phyloP scores from a whole-genome alignment of 2,113 vertebrate genomes.

The Loxodonta africana region DNA sequence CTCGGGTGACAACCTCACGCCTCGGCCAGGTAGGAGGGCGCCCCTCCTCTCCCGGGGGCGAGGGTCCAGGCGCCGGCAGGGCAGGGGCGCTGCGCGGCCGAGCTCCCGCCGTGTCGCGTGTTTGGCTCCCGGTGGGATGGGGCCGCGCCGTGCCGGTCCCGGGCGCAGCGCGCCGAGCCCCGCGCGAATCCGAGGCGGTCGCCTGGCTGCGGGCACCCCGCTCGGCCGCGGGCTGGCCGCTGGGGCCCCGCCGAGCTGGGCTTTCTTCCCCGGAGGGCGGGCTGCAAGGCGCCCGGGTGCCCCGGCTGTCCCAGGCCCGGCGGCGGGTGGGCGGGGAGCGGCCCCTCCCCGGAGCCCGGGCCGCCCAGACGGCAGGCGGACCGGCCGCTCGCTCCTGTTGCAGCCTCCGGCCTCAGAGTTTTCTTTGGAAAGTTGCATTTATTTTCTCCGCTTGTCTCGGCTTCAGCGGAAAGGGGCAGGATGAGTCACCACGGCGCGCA shows the following conservation, averaged over 20 bases:
- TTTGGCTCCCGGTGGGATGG: conserved; percentile 40
- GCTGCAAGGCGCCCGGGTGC: background rate
- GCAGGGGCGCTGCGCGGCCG: background rate
- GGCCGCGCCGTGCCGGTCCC: conserved; percentile 57
- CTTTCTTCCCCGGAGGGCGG: background rate
- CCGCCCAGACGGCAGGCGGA: background rate
- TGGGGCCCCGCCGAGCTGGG: background rate
- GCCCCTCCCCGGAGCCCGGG: background rate
- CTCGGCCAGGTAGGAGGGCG: conserved; percentile 70
- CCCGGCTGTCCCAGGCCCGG: background rate
- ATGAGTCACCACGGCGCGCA: conserved; percentile 80
- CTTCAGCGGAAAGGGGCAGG: conserved; percentile 81
- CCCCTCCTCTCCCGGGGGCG: background rate
- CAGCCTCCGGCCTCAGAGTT: conserved; percentile 68
- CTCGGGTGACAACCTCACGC: conserved; percentile 65
- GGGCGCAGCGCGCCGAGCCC: conserved; percentile 44
- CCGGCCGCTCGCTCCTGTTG: background rate
- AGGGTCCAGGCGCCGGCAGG: background rate
- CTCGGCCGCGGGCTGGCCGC: background rate
- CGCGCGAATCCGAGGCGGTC: background rate
- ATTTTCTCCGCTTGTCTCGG: conserved; percentile 80
- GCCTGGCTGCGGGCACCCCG: background rate
- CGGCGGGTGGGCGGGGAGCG: conserved; percentile 1
- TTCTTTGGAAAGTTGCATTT: conserved; percentile 84
- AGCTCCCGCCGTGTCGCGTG: conserved; percentile 57